Conservation (phyloP, 2,888 invertebrate genomes). For the Lepidochrysops patricia region DNA sequence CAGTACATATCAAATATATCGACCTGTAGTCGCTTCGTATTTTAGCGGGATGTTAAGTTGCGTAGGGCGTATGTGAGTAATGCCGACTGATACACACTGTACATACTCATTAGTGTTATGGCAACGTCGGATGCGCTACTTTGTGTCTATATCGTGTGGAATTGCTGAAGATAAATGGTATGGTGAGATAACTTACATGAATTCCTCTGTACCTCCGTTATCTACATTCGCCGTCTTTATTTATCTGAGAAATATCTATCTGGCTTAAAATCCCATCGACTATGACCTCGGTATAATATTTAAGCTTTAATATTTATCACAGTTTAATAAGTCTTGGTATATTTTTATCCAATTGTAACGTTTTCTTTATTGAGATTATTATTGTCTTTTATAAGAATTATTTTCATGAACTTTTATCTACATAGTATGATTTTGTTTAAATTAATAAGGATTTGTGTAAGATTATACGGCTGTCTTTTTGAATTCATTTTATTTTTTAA, state of each 20-base stretch:
- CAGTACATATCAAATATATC: slow-evolving; percentile 25
- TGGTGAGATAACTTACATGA: background rate
- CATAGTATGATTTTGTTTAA: background rate
- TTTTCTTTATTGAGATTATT: background rate
- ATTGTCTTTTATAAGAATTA: background rate
- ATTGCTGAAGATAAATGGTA: slow-evolving; percentile 5
- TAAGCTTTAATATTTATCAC: background rate
- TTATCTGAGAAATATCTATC: background rate
- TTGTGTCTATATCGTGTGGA: slow-evolving; percentile 15
- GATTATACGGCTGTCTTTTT: background rate
- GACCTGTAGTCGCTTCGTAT: slow-evolving; percentile 41
- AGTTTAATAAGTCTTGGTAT: background rate
- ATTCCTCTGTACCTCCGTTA: background rate
- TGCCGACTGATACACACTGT: slow-evolving; percentile 69
- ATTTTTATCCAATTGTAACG: background rate
- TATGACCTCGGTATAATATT: background rate
- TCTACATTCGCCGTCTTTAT: background rate
- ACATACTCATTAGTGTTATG: slow-evolving; percentile 53
- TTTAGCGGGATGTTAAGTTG: slow-evolving; percentile 32
- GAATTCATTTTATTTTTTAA: background rate
- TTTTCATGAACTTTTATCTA: background rate
- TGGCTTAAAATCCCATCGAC: background rate
- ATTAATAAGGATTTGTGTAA: background rate
- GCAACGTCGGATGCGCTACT: slow-evolving; percentile 24
- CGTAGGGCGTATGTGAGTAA: slow-evolving; percentile 36